A percentile compares a stretch with the other conserved stretches of the same genome.
phyloP scores from a whole-genome alignment of 2,113 vertebrate genomes.

The Crocuta crocuta region DNA sequence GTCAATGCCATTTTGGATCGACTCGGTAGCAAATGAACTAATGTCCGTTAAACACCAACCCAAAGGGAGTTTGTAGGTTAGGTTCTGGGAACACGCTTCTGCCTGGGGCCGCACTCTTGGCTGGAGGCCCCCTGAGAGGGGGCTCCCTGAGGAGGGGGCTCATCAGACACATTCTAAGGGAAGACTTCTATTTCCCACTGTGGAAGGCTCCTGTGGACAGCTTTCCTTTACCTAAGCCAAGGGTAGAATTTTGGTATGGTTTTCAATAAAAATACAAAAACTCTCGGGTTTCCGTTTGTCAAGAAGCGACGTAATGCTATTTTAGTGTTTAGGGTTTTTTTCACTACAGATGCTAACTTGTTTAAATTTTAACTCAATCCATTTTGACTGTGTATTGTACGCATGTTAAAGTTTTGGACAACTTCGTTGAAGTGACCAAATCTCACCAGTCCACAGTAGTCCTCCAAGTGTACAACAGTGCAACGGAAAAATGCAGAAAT shows the following conservation, averaged over 20 bases:
- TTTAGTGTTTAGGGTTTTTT: background rate
- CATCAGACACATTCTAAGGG: background rate
- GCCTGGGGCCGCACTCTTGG: accelerated
- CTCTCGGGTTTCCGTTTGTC: background rate
- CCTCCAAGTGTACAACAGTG: background rate
- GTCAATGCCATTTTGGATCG: background rate
- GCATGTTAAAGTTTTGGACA: background rate
- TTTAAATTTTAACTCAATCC: background rate
- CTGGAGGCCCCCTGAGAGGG: no score
- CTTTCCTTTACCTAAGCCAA: background rate
- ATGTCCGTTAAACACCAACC: accelerated
- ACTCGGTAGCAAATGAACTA: background rate
- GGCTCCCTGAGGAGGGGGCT: no score
- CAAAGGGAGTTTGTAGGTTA: background rate
- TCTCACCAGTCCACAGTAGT: background rate
- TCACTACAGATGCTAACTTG: background rate
- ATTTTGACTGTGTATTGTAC: background rate
- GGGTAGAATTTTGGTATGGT: background rate
- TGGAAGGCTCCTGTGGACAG: background rate
- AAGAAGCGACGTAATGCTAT: background rate
- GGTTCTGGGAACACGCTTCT: accelerated
- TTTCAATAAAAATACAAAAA: constrained; percentile 2
- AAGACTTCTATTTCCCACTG: background rate
- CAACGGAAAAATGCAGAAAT: background rate
- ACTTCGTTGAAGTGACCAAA: background rate